Evolutionary conservation across 64 coral and sea anemone species (phyloP).

Genomic region (Astreopora myriophthalma): DNA sequence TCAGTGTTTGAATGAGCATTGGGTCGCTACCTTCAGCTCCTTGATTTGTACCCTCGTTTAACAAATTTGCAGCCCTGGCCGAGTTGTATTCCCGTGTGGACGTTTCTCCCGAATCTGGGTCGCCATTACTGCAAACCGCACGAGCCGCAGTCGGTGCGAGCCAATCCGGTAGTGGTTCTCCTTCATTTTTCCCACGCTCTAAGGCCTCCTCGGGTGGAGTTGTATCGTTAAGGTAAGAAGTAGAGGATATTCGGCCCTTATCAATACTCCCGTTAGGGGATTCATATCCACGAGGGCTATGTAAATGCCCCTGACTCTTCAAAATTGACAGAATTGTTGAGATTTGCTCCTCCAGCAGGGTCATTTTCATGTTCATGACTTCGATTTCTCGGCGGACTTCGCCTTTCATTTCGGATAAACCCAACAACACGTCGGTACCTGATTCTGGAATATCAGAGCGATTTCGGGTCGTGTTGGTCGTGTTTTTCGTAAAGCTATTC

Average conservation of each 20-base stretch:
- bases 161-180: conserved; percentile 80
- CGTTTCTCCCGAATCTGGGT: conserved; percentile 66
- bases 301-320: conserved; percentile 85
- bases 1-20: conserved; percentile 72
- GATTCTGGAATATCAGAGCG: conserved; percentile 53
- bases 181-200: conserved; percentile 12
- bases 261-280: background rate
- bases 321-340: conserved; percentile 81
- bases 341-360: conserved; percentile 89
- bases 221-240: conserved; percentile 34
- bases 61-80: conserved; percentile 46
- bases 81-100: conserved; percentile 38
- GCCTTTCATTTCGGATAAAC: conserved; percentile 96
- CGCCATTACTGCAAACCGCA: conserved; percentile 10
- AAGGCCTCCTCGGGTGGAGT: conserved; percentile 6
- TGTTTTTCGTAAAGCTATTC: background rate
- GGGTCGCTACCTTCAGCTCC: conserved; percentile 15
- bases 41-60: conserved; percentile 51
- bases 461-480: conserved; percentile 18
- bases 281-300: conserved; percentile 49
- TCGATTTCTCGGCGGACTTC: conserved; percentile 97
- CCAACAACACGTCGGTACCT: conserved; percentile 74
- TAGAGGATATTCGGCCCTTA: conserved; percentile 31
- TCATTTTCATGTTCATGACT: conserved; percentile 98
- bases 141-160: conserved; percentile 68